Conservation (phyloP, 2,888 invertebrate species). For the Cerastis leucographa region DNA sequence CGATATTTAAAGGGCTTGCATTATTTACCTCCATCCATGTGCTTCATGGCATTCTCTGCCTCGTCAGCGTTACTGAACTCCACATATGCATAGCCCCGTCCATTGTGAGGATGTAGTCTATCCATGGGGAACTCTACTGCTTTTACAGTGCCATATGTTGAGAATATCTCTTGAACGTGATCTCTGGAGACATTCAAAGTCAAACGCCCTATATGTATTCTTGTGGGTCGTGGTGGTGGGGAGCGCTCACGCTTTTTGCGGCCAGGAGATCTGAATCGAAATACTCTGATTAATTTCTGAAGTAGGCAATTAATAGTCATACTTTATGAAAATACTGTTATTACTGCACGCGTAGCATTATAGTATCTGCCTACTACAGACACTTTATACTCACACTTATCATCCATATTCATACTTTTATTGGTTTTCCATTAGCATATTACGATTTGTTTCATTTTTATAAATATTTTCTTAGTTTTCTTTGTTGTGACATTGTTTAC, state of each 20-base stretch:
- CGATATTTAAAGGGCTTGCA: background rate
- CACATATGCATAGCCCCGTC: constrained; percentile 98
- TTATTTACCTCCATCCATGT: constrained; percentile 98
- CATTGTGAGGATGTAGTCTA: constrained; percentile 96
- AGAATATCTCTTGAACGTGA: constrained; percentile 97
- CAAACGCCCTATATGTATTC: constrained; percentile 98
- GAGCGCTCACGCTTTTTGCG: constrained; percentile 95
- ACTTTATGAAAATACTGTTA: background rate
- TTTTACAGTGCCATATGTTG: constrained; percentile 96
- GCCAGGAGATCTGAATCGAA: constrained; percentile 88
- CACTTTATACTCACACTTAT: too few relatives aligned
- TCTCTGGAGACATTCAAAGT: constrained; percentile 98
- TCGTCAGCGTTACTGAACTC: constrained; percentile 98
- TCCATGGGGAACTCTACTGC: constrained; percentile 97
- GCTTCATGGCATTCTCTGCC: constrained; percentile 99
- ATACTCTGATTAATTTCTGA: background rate
- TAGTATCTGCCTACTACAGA: too few relatives aligned
- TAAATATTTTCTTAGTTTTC: too few relatives aligned
- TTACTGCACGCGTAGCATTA: too few relatives aligned
- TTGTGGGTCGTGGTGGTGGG: constrained; percentile 97
- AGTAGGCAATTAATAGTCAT: background rate
- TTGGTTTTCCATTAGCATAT: too few relatives aligned
- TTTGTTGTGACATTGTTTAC: too few relatives aligned
- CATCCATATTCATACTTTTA: too few relatives aligned
- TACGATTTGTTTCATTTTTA: too few relatives aligned